Evolutionary conservation across 2,113 vertebrate species (phyloP).

Genomic region (Salvelinus namaycush): DNA sequence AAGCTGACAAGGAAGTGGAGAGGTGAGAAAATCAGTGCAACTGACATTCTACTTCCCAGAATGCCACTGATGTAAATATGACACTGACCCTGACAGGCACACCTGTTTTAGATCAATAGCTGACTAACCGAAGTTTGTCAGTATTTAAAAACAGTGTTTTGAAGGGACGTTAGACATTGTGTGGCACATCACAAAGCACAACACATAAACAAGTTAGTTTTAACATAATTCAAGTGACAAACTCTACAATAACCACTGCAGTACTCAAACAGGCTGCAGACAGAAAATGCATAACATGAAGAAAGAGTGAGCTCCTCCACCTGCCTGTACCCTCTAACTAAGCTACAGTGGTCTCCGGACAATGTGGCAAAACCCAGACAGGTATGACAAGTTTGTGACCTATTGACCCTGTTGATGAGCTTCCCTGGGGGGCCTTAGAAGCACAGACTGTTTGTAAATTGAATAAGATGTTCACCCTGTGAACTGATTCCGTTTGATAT

Average conservation of each 20-base stretch:
- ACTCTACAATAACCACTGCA: not conserved
- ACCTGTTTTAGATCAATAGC: not conserved
- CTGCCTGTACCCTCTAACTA: not conserved
- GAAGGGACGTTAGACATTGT: no score
- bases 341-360: not conserved
- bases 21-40: slow-evolving; percentile 3
- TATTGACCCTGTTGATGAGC: slow-evolving; percentile 9
- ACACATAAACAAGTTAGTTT: no score
- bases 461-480: not conserved
- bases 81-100: not conserved
- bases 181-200: no score
- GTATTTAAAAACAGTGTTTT: no score
- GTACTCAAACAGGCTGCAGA: not conserved
- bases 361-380: not conserved
- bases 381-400: slow-evolving; percentile 8
- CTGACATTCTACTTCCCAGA: not conserved
- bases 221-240: no score
- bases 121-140: not conserved
- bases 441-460: not conserved
- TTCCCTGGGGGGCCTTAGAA: not conserved
- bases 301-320: not conserved
- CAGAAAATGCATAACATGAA: not conserved
- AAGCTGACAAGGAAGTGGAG: not conserved
- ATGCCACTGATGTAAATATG: not conserved
- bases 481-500: not conserved